Evolutionary conservation across 2,888 invertebrate species (phyloP).

Genomic region (Synanthedon tipuliformis): DNA sequence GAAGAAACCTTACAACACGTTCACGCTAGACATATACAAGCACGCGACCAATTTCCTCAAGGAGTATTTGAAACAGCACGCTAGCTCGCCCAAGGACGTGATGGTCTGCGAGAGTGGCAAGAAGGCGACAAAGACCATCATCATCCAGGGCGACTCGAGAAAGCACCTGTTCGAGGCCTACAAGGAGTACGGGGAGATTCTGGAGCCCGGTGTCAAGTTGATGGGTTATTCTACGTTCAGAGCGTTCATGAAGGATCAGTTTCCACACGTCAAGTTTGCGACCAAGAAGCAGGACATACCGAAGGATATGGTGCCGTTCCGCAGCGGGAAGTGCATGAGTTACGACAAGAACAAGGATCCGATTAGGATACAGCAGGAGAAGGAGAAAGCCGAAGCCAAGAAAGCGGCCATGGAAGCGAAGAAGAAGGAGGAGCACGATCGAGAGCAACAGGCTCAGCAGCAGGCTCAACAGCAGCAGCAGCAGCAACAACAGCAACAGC

Average conservation of each 20-base stretch:
- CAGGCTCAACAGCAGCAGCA: constrained; percentile 42
- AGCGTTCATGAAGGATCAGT: constrained; percentile 85
- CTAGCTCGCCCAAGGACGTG: constrained; percentile 65
- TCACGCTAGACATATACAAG: constrained; percentile 81
- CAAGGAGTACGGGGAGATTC: constrained; percentile 77
- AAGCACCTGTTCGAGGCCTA: constrained; percentile 82
- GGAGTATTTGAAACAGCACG: constrained; percentile 77
- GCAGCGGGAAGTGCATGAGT: constrained; percentile 66
- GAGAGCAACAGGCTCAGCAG: constrained; percentile 50
- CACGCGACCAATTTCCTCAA: constrained; percentile 82
- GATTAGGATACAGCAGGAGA: constrained; percentile 58
- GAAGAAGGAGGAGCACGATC: constrained; percentile 60
- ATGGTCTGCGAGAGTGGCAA: constrained; percentile 61
- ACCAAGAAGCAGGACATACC: constrained; percentile 67
- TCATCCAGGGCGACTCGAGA: constrained; percentile 67
- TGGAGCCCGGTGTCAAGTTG: constrained; percentile 77
- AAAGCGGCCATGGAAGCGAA: constrained; percentile 63
- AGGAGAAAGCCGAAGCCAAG: constrained; percentile 61
- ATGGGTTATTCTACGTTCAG: constrained; percentile 86
- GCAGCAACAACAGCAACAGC: constrained; percentile 35
- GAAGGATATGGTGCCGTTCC: constrained; percentile 62
- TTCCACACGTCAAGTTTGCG: constrained; percentile 81
- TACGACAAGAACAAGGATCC: constrained; percentile 68
- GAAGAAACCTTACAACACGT: constrained; percentile 84
- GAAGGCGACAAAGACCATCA: constrained; percentile 59